Base-by-base conservation (phyloP, 2,797 vertebrate species). In the Falco concolor region DNA sequence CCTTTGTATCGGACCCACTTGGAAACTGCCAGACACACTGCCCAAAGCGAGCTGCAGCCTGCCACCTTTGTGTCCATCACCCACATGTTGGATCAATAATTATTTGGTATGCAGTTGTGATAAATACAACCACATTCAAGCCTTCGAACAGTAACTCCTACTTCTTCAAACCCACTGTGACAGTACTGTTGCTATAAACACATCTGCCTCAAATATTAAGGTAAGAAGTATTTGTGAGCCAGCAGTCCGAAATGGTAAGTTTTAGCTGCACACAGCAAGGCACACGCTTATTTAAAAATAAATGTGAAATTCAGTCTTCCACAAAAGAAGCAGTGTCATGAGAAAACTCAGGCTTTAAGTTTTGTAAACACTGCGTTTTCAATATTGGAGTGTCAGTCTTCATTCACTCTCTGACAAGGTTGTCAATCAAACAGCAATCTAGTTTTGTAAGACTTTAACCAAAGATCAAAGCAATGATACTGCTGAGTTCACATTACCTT, bases 361-460 rank as follows among this genome's bases (percentile, higher is more conserved):
- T 98, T 89, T 97, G 96, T 97, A 92, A 98, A 98, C 79, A 92
- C 93, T 97, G 97, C 96, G 28, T 93, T 98, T 98, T 97, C 97
- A 97, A 97, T 98, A 98, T 98, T 96, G 93, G 73, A 67, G 85
- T 98, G 97, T 98, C 98, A 98, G 95, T 98, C 97, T 98, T 98
- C 98, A 98, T 98, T 98, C 97, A 98, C 88, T 96, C 95, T 96
- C 95, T 98, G 98, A 98, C 97, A 98, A 96, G 91, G 89, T 44
- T 98, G 97, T 98, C 98, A 98, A 87, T 98, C 97, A 98, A 96
- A 95, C 72, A 85, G 95, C 96, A 98, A 98, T 98, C 96, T 96
- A 97, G 95, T 98, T 98, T 98, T 94, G 87, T 95, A 87, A 97
- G 97, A 97, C 95, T 97, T 98, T 96, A 98, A 97, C 97, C 97